Percentiles rank a stretch among this genome's conserved stretches.
Conservation (phyloP, 2,888 invertebrate species). For the Loripinus fragilis region DNA sequence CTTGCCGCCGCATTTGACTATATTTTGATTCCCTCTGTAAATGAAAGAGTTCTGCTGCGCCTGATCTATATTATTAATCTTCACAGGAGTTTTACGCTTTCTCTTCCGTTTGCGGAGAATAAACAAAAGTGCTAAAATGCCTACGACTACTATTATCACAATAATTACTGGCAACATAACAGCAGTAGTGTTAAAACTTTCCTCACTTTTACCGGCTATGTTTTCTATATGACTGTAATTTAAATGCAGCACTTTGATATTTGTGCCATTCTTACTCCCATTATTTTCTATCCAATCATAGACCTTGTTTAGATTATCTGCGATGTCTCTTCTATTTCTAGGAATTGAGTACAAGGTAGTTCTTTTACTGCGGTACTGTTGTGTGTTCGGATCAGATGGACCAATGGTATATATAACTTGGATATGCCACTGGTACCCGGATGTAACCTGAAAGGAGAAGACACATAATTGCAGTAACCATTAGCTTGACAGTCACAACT, state of each 20-base stretch:
- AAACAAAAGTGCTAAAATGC: conserved; percentile 46
- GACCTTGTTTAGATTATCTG: conserved; percentile 37
- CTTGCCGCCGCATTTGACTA: conserved; percentile 45
- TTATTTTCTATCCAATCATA: conserved; percentile 53
- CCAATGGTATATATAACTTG: conserved; percentile 82
- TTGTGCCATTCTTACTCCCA: conserved; percentile 73
- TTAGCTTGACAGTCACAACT: too few relatives aligned
- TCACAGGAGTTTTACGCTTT: conserved; percentile 45
- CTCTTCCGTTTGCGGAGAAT: conserved; percentile 49
- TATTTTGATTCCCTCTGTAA: conserved; percentile 56
- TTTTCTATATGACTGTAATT: conserved; percentile 50
- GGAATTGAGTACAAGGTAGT: conserved; percentile 54
- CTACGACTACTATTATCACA: conserved; percentile 47
- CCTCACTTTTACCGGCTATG: conserved; percentile 14
- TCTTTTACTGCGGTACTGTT: conserved; percentile 63
- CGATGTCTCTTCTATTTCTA: conserved; percentile 43
- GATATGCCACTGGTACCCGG: conserved; percentile 83
- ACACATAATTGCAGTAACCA: too few relatives aligned
- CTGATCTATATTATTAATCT: conserved; percentile 61
- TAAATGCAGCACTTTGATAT: conserved; percentile 66
- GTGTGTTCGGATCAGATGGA: conserved; percentile 63
- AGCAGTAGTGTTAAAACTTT: conserved; percentile 33
- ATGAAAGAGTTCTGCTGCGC: conserved; percentile 64
- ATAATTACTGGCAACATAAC: conserved; percentile 54
- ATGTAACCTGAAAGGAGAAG: conserved; percentile 76